Percentiles rank a stretch among this genome's conserved stretches.
These are phyloP conservation scores for Balearica regulorum DNA, from an alignment of 2,797 vertebrate genomes.

Conservation along the genomic window DNA sequence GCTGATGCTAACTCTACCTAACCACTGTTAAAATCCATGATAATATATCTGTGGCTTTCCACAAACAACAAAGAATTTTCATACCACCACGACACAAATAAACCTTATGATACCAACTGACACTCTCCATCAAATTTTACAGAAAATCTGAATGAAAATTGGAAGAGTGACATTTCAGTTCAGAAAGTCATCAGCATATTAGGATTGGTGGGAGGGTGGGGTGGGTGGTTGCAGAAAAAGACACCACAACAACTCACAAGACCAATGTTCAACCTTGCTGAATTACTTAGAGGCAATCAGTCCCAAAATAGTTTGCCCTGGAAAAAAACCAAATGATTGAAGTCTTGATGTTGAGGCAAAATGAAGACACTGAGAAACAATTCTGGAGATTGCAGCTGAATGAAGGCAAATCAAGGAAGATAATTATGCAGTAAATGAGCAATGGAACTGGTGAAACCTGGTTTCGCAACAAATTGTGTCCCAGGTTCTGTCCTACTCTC, in stretches of 20 bases:
- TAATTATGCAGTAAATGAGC: background rate
- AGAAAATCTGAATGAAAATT: background rate
- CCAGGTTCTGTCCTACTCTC: background rate
- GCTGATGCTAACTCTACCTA: background rate
- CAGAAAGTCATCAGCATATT: background rate
- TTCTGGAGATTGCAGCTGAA: background rate
- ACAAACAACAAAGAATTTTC: background rate
- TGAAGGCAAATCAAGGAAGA: background rate
- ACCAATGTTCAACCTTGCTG: background rate
- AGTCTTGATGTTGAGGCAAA: background rate
- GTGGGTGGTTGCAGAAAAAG: background rate
- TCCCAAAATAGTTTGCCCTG: background rate
- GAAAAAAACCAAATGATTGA: accelerated
- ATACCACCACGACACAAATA: background rate
- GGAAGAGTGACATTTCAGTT: background rate
- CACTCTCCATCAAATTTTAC: background rate
- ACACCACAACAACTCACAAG: background rate
- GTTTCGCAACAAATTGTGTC: background rate
- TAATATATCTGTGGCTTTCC: background rate
- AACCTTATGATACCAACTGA: background rate
- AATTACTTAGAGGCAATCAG: background rate
- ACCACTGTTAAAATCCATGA: background rate
- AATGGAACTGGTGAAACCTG: background rate
- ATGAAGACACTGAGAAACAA: background rate
- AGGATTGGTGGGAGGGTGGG: background rate